Conservation (phyloP, 1,140 invertebrate genomes). For the Medauroidea extradentata region DNA sequence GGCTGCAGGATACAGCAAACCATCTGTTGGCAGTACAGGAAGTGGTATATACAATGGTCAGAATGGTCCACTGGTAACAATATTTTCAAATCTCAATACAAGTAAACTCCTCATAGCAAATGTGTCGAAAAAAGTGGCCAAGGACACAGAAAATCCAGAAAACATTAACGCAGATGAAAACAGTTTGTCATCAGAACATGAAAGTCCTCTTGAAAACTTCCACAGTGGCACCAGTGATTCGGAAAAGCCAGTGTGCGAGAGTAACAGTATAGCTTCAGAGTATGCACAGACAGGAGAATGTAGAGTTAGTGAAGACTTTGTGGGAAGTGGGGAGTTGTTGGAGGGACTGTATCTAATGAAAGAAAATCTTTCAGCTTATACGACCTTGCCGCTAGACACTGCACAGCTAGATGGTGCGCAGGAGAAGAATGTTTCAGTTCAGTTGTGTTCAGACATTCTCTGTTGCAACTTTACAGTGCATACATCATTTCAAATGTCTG, state of each 20-base stretch:
- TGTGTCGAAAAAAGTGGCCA: conserved; percentile 45
- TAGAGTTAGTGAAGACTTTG: no score
- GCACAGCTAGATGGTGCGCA: neutral
- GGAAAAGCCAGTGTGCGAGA: neutral
- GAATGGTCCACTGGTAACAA: conserved; percentile 42
- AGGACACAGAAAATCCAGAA: no score
- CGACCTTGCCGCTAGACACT: conserved; percentile 21
- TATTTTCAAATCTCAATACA: conserved; percentile 43
- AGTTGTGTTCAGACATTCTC: conserved; percentile 20
- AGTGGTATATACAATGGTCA: conserved; percentile 53
- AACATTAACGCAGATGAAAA: no score
- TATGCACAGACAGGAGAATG: no score
- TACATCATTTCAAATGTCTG: neutral
- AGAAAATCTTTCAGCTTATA: conserved; percentile 27
- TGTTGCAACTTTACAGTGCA: conserved; percentile 18
- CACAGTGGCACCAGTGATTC: neutral
- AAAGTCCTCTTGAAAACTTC: neutral
- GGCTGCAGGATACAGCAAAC: conserved; percentile 50
- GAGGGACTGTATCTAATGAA: neutral
- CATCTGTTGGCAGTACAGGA: conserved; percentile 46
- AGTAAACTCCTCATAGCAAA: conserved; percentile 45
- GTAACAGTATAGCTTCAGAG: no score
- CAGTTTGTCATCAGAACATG: neutral
- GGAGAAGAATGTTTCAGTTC: neutral
- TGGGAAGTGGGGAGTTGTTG: no score